phyloP scores from a whole-genome alignment of 2,113 vertebrate species.

The Poicephalus meyeri region DNA sequence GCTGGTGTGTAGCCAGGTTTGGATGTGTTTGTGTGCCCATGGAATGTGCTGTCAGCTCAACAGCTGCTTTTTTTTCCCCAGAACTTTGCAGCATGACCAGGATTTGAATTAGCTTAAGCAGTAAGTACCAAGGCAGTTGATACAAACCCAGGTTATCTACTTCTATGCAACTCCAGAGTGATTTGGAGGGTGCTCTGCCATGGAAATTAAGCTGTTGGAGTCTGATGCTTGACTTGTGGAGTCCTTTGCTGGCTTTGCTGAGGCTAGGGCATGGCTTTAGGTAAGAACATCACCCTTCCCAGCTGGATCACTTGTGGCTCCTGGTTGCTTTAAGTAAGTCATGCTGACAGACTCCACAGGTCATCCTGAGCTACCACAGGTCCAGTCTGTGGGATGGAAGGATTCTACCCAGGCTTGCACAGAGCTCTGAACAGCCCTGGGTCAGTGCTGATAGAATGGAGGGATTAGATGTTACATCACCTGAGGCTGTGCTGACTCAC shows the following conservation, averaged over 20 bases:
- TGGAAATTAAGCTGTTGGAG: not conserved
- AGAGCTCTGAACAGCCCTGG: not conserved
- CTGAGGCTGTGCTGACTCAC: not conserved
- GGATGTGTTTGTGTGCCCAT: not conserved
- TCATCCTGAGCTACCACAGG: not conserved
- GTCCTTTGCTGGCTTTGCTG: not conserved
- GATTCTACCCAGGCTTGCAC: not conserved
- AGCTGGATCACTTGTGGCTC: not conserved
- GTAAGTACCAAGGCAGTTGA: not conserved
- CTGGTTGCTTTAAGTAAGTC: not conserved
- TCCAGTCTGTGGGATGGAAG: not conserved
- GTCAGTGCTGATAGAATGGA: not conserved
- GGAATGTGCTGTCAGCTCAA: not conserved
- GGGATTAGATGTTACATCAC: not conserved
- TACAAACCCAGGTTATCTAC: rapidly evolving
- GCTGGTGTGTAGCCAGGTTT: rapidly evolving
- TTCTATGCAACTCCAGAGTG: not conserved
- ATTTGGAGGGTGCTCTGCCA: not conserved
- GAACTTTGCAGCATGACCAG: not conserved
- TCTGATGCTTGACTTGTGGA: not conserved
- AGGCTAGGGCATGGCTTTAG: not conserved
- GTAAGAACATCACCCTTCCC: not conserved
- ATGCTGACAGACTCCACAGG: not conserved
- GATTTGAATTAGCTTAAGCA: not conserved
- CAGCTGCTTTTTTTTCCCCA: rapidly evolving